Evolutionary conservation across 2,797 vertebrate species (phyloP), one percentile per base, ranked within the genome.

Genomic region (Peromyscus attwateri): DNA sequence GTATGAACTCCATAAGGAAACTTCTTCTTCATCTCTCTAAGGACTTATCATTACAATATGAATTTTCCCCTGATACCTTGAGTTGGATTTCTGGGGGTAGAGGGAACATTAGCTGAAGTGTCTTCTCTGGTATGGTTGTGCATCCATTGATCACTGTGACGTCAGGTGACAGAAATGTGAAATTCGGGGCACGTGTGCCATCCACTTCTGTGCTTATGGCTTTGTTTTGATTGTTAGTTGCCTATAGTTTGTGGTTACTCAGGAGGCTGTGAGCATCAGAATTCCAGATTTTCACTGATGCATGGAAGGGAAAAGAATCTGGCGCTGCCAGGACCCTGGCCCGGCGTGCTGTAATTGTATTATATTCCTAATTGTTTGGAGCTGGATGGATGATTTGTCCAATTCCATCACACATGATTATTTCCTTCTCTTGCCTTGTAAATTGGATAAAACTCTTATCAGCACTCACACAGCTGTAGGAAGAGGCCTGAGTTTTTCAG

Each of bases 401-500:
- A 97, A 95, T 97, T 97, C 97, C 97, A 97, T 94, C 97, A 97
- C 97, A 96, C 93, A 94, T 91, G 95, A 97, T 96, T 96, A 95
- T 97, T 98, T 98, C 96, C 97, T 97, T 96, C 93, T 96, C 95
- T 94, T 97, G 96, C 94, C 92, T 96, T 97, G 81, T 96, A 97
- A 97, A 97, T 96, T 97, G 97, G 97, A 97, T 98, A 95, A 97
- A 95, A 43, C 97, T 96, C 95, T 98, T 98, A 97, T 98, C 96
- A 97, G 94, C 93, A 77, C 95, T 97, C n/a, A 0, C 95, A 93
- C 95, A 97, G 91, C 97, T 87, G 13, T 87, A 94, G 95, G 97
- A 85, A 85, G 64, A 19, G 7, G 82, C 91, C 37, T 75, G 89
- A 94, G 96, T 96, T 97, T 94, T 92, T 94, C 79, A 96, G 88